Evolutionary conservation across 2,797 vertebrate species (phyloP).

Genomic region (Tarsius wallacei): DNA sequence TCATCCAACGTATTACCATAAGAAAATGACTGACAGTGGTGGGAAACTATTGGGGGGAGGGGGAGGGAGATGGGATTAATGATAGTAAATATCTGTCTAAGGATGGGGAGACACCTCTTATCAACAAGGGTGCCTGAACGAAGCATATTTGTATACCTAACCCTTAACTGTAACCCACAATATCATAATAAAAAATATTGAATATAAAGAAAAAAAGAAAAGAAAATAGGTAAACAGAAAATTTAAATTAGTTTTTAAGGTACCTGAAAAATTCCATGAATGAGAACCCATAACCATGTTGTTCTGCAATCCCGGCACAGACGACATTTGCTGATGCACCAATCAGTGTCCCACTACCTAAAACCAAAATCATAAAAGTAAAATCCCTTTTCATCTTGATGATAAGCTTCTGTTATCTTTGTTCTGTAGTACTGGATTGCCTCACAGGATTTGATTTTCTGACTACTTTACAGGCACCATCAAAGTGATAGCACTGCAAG

Average conservation of each 20-base stretch:
- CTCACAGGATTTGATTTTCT: not conserved
- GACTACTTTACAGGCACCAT: not conserved
- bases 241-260: constrained; percentile 60
- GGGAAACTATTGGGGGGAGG: too few species aligned
- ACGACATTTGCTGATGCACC: constrained; percentile 99
- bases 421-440: not conserved
- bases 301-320: constrained; percentile 98
- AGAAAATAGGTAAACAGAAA: not conserved
- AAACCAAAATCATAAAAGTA: constrained; percentile 72
- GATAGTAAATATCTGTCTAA: too few species aligned
- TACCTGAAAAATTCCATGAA: constrained; percentile 99
- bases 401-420: constrained; percentile 22
- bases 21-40: too few species aligned
- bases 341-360: constrained; percentile 98
- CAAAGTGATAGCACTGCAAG: constrained; percentile 73
- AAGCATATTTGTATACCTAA: too few species aligned
- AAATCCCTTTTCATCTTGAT: constrained; percentile 54
- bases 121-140: too few species aligned
- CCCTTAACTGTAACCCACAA: too few species aligned
- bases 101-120: too few species aligned
- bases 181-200: too few species aligned
- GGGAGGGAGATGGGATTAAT: too few species aligned
- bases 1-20: too few species aligned
- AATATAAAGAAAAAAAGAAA: too few species aligned
- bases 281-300: constrained; percentile 99